Evolutionary conservation across 2,113 vertebrate species (phyloP).

Genomic region (Apodemus sylvaticus): DNA sequence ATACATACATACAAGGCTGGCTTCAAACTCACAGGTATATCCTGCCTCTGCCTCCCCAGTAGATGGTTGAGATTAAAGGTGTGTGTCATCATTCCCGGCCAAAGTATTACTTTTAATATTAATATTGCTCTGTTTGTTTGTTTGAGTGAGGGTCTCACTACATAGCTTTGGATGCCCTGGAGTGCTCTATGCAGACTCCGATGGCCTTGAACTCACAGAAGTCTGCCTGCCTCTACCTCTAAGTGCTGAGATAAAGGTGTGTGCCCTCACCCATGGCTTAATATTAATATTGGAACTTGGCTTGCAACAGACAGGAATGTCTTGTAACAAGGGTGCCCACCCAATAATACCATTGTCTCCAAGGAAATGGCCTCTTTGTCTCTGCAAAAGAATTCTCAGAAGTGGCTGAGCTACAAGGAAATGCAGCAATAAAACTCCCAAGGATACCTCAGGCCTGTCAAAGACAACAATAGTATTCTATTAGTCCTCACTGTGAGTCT

Average conservation of each 20-base stretch:
- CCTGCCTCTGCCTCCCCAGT: not conserved
- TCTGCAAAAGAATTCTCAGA: slow-evolving; percentile 51
- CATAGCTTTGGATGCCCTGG: not conserved
- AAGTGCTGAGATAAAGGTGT: not conserved
- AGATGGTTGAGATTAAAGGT: not conserved
- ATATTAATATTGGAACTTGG: slow-evolving; percentile 4
- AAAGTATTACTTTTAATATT: not conserved
- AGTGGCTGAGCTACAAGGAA: slow-evolving; percentile 25
- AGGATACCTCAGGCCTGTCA: not conserved
- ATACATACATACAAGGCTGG: not conserved
- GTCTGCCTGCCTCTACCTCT: not conserved
- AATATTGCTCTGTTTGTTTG: not conserved
- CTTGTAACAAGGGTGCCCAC: not conserved
- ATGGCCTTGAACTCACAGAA: not conserved
- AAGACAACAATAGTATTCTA: slow-evolving; percentile 23
- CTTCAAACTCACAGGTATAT: not conserved
- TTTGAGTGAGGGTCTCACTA: not conserved
- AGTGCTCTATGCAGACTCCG: not conserved
- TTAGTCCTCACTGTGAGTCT: not conserved
- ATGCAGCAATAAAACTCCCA: not conserved
- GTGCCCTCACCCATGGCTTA: not conserved
- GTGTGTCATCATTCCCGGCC: not conserved
- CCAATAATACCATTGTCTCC: not conserved
- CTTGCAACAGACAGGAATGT: not conserved
- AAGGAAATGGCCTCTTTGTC: slow-evolving; percentile 20